phyloP scores from a whole-genome alignment of 2,888 invertebrate species.

The Temnothorax rugatulus region DNA sequence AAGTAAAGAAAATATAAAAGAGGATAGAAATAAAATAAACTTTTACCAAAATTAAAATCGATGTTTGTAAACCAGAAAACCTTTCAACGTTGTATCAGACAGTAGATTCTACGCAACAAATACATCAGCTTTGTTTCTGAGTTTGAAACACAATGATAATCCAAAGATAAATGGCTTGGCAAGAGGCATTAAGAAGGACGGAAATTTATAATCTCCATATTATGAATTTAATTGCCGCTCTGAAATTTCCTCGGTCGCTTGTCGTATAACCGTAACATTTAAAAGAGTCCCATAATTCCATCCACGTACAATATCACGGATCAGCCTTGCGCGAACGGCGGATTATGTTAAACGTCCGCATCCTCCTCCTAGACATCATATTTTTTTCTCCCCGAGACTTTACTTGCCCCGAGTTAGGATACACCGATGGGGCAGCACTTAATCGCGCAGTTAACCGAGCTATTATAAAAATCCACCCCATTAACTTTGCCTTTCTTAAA shows the following conservation, averaged over 20 bases:
- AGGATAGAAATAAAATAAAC: not conserved
- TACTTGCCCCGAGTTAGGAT: not conserved
- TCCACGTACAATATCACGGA: conserved; percentile 23
- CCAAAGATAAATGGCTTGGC: conserved; percentile 6
- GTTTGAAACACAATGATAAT: not conserved
- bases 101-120: not conserved
- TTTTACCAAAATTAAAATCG: not conserved
- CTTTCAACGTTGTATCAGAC: not conserved
- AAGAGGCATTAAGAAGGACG: not conserved
- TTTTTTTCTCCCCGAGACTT: not conserved
- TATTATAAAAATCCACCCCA: conserved; percentile 18
- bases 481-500: conserved; percentile 20
- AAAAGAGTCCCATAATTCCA: conserved; percentile 17
- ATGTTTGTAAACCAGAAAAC: too few relatives aligned
- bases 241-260: conserved; percentile 10
- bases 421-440: not conserved
- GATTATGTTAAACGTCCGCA: conserved; percentile 34
- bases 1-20: not conserved
- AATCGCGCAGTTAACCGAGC: conserved; percentile 25
- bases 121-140: not conserved
- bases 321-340: not conserved
- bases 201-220: conserved; percentile 37
- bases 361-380: not conserved
- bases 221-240: conserved; percentile 38
- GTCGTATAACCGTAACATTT: conserved; percentile 1